Evolutionary conservation across 2,113 vertebrate genomes (phyloP).

Genomic region (Sula dactylatra): DNA sequence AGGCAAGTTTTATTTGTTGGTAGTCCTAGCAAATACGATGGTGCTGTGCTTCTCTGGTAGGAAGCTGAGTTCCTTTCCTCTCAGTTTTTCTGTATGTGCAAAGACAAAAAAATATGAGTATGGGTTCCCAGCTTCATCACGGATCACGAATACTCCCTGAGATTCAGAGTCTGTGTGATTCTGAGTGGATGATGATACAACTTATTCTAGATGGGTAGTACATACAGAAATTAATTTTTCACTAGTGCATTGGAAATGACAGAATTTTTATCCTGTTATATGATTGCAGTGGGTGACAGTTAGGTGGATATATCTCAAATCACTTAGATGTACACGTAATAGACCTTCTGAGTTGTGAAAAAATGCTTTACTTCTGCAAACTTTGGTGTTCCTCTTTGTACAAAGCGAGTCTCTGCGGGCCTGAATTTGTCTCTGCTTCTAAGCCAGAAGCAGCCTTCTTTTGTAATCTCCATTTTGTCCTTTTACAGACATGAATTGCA

Average conservation of each 20-base stretch:
- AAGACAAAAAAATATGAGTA: not conserved
- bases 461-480: not conserved
- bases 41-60: not conserved
- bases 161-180: not conserved
- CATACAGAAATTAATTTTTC: not conserved
- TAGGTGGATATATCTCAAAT: not conserved
- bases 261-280: not conserved
- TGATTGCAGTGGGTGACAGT: not conserved
- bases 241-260: not conserved
- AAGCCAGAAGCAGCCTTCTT: not conserved
- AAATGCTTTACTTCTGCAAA: not conserved
- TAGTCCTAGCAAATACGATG: not conserved
- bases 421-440: not conserved
- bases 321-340: not conserved
- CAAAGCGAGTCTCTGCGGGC: not conserved
- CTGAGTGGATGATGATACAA: not conserved
- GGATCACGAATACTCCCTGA: not conserved
- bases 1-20: not conserved
- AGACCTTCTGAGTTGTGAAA: not conserved
- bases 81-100: not conserved
- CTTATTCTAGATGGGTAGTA: not conserved
- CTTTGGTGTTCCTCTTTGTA: not conserved
- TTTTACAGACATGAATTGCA: constrained; percentile 85
- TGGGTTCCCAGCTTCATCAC: not conserved
- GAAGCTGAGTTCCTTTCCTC: not conserved